A percentile compares a stretch with the other conserved stretches of the same genome.
phyloP scores from a whole-genome alignment of 2,888 invertebrate species.

The Conops quadrifasciatus region DNA sequence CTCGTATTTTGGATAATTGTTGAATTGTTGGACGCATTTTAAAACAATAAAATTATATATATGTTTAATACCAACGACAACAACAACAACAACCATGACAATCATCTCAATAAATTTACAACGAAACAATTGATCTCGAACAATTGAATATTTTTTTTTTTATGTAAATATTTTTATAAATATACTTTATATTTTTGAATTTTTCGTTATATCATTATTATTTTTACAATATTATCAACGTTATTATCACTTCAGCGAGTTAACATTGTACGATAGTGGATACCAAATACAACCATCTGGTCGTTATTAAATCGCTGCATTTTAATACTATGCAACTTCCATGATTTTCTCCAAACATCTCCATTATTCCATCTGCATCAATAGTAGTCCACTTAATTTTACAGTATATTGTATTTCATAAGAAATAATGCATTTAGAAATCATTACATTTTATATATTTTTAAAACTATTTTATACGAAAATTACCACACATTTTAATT shows the following conservation, averaged over 20 bases:
- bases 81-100: constrained; percentile 11
- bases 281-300: constrained; percentile 29
- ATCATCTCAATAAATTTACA: not conserved
- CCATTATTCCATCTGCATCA: no score
- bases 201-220: not conserved
- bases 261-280: constrained; percentile 58
- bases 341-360: no score
- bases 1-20: not conserved
- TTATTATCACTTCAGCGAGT: constrained; percentile 48
- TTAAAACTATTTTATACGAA: no score
- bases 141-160: not conserved
- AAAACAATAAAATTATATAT: not conserved
- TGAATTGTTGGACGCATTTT: not conserved
- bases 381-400: no score
- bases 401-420: no score
- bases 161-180: not conserved
- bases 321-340: no score
- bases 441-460: no score
- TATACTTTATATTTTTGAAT: constrained; percentile 4
- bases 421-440: no score
- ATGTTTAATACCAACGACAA: not conserved
- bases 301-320: no score
- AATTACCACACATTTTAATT: no score
- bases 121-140: constrained; percentile 8
- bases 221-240: not conserved